phyloP scores from a whole-genome alignment of 2,888 invertebrate species.

The Tanaodytes sp. region DNA sequence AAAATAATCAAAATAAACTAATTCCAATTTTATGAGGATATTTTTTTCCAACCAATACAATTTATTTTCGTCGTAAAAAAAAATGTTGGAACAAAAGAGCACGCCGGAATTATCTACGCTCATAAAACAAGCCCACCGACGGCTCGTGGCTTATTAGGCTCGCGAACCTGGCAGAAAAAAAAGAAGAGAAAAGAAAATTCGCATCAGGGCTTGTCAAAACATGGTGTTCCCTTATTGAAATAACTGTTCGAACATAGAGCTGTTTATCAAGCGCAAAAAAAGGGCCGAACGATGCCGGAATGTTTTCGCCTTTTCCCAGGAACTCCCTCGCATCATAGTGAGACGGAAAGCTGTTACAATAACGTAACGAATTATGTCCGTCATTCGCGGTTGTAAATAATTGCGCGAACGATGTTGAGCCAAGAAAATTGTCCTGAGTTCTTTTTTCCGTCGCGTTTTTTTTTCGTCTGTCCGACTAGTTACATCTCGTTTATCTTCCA shows the following conservation, averaged over 20 bases:
- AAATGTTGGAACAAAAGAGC: background rate
- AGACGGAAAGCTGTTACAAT: background rate
- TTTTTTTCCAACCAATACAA: constrained; percentile 3
- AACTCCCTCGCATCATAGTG: constrained; percentile 18
- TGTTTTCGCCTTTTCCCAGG: constrained; percentile 26
- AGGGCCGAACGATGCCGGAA: constrained; percentile 17
- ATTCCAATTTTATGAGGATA: background rate
- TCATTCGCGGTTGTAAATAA: background rate
- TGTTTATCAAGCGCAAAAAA: too few relatives aligned
- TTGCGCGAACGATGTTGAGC: background rate
- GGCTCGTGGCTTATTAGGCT: constrained; percentile 30
- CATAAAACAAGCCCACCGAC: too few relatives aligned
- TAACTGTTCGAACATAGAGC: constrained; percentile 21
- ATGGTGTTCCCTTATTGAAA: constrained; percentile 19
- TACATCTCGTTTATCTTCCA: constrained; percentile 41
- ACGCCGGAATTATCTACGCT: too few relatives aligned
- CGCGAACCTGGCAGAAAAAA: constrained; percentile 28
- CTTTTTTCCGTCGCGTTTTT: background rate
- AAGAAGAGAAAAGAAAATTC: too few relatives aligned
- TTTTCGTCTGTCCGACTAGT: constrained; percentile 30
- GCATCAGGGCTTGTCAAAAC: constrained; percentile 20
- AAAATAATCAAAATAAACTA: too few relatives aligned
- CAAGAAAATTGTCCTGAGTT: too few relatives aligned
- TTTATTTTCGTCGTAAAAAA: constrained; percentile 8
- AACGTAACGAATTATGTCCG: constrained; percentile 6